Percentiles rank a stretch among this genome's conserved stretches.
Conservation (phyloP, 1,140 invertebrate genomes). For the Thalassaphorura encarpata region DNA sequence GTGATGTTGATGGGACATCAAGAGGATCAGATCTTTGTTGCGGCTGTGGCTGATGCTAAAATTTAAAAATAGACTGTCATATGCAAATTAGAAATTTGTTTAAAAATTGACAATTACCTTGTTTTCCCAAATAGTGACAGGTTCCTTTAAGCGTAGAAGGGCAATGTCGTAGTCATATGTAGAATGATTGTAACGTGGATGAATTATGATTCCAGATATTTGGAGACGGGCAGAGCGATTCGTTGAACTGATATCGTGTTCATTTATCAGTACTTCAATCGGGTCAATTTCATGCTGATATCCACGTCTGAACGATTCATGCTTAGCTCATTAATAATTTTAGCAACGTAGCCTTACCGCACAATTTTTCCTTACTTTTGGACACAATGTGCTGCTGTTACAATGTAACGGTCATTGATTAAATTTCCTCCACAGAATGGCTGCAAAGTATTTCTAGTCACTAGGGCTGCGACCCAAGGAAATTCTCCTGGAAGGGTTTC, state of each 20-base stretch:
- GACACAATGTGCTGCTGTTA: constrained; percentile 45
- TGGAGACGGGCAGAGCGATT: constrained; percentile 7
- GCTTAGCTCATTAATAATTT: not conserved
- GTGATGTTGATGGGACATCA: too few relatives aligned
- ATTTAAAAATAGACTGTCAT: too few relatives aligned
- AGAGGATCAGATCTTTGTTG: too few relatives aligned
- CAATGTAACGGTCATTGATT: constrained; percentile 39
- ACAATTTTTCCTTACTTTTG: constrained; percentile 32
- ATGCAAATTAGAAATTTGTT: not conserved
- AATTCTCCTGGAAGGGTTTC: constrained; percentile 18
- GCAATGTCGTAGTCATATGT: constrained; percentile 30
- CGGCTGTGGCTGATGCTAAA: too few relatives aligned
- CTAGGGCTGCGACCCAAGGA: constrained; percentile 25
- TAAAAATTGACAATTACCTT: not conserved
- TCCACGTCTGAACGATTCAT: not conserved
- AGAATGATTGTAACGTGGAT: constrained; percentile 26
- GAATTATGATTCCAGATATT: constrained; percentile 20
- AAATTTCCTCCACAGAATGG: constrained; percentile 41
- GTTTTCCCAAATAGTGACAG: not conserved
- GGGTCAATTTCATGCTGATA: not conserved
- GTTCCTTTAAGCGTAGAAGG: constrained; percentile 14
- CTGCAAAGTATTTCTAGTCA: constrained; percentile 13
- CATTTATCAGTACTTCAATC: constrained; percentile 28
- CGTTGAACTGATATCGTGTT: constrained; percentile 20
- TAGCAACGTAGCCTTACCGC: not conserved